Conservation (phyloP, 2,113 vertebrate species). For the Beaufortia kweichowensis region DNA sequence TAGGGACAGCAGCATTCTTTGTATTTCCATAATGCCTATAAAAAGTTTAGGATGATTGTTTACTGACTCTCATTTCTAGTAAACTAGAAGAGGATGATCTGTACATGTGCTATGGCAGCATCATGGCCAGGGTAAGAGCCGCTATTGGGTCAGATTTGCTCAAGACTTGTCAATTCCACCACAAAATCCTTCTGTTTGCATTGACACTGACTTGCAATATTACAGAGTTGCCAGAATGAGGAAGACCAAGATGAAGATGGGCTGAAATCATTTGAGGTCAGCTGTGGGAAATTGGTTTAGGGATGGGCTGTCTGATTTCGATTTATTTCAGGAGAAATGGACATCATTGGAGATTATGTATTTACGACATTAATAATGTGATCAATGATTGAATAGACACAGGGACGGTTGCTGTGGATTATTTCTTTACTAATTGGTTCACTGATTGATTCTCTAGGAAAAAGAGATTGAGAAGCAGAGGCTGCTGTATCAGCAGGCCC, state of each 20-base stretch:
- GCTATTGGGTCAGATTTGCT: neutral
- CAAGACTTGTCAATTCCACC: no score
- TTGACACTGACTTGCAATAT: slow-evolving; percentile 30
- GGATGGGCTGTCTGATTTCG: neutral
- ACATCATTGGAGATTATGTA: neutral
- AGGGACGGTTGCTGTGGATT: slow-evolving; percentile 8
- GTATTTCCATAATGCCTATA: no score
- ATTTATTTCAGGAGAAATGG: slow-evolving; percentile 4
- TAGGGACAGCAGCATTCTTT: no score
- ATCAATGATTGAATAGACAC: neutral
- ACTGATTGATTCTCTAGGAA: slow-evolving; percentile 73
- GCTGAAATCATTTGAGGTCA: slow-evolving; percentile 94
- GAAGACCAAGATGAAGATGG: slow-evolving; percentile 82
- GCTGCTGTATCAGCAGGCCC: slow-evolving; percentile 90
- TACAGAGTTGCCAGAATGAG: slow-evolving; percentile 88
- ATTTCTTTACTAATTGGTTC: slow-evolving; percentile 13
- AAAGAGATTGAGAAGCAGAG: slow-evolving; percentile 97
- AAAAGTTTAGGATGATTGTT: no score
- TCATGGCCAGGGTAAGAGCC: slow-evolving; percentile 89
- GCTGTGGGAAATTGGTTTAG: slow-evolving; percentile 36
- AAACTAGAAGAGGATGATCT: slow-evolving; percentile 84
- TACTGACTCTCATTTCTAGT: slow-evolving; percentile 63
- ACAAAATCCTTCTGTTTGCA: neutral
- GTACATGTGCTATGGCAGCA: slow-evolving; percentile 87
- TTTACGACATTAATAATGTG: neutral